Base-by-base conservation (phyloP, 1,140 invertebrate genomes). In the Stegodyphus mimosarum region DNA sequence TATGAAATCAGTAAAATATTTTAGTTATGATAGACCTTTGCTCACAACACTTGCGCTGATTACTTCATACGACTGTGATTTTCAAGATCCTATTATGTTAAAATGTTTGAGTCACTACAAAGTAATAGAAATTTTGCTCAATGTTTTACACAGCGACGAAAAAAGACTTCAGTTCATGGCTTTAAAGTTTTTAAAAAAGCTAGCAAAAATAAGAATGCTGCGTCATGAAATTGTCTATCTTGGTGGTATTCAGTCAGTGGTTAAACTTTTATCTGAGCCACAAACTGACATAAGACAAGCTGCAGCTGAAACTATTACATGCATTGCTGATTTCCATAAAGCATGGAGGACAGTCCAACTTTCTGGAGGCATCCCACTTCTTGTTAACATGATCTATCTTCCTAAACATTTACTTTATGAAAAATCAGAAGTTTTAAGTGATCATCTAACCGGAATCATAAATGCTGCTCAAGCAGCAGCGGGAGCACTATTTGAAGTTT, bases 31-130 rank as follows among this genome's bases (percentile, higher is more conserved):
- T 6, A 74, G 72, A 60, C 80, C 80, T 7, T 64, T 83, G 63
- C 33, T 75, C 7, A 75, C 71, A 13, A 18, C 80, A 4, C 17
- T 75, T 15, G 50, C 72, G 5, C 49, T 83, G 6, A 48, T 83
- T 6, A 60, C 51, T 18, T 11, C 18, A 4, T 67, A 33, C 60
- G 80, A 83, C 10, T 83, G 80, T 49, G 50, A 83, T 69, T 83
- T 83, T 75, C 80, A 83, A 49, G 80, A 83, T 69, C 80, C 80
- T 33, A 53, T 83, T 3, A 83, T 83, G 80, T 33, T 83, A 69
- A 74, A 83, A 69, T 49, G 4, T 11, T 64, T 83, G 33, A 15
- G 52, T 4, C 63, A 83, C 18, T 52, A 75, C 33, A 75, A 51
- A n/a, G 49, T 83, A 48, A 15, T 83, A 13, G 63, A 64, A 51